These are phyloP conservation scores for Peromyscus maniculatus DNA, from an alignment of 2,113 vertebrate genomes.

Conservation along the genomic window DNA sequence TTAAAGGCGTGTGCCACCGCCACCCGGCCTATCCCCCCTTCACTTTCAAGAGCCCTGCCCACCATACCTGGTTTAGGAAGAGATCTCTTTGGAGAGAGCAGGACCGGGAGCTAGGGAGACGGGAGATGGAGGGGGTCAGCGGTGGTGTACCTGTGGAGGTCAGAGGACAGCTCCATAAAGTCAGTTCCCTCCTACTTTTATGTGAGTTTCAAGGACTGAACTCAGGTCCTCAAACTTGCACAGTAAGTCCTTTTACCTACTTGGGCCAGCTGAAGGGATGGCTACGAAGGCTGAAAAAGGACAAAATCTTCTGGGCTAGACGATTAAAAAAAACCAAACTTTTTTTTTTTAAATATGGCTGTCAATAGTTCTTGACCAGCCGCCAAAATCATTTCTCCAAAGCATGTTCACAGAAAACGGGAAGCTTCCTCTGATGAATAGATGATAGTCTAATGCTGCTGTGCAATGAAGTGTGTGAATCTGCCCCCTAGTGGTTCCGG, in stretches of 20 bases:
- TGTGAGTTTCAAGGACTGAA: no score
- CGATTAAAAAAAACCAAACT: background rate
- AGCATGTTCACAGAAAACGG: background rate
- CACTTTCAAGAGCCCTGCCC: background rate
- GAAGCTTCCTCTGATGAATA: background rate
- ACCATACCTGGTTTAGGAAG: background rate
- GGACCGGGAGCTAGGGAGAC: background rate
- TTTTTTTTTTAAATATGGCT: background rate
- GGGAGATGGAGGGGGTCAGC: background rate
- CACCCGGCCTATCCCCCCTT: background rate
- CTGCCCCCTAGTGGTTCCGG: background rate
- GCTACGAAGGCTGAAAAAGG: background rate
- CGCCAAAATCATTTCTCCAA: background rate
- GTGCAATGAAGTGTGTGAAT: background rate
- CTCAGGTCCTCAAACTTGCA: background rate
- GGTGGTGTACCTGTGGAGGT: background rate
- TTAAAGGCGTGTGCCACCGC: no score
- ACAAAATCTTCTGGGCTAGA: background rate
- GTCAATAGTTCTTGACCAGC: background rate
- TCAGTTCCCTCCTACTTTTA: background rate
- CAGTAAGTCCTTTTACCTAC: background rate
- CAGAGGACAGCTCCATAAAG: background rate
- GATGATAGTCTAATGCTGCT: background rate
- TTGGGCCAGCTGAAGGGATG: background rate
- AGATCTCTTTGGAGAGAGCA: background rate